Evolutionary conservation across 2,888 invertebrate species (phyloP).

Genomic region (Teleiodes luculella): DNA sequence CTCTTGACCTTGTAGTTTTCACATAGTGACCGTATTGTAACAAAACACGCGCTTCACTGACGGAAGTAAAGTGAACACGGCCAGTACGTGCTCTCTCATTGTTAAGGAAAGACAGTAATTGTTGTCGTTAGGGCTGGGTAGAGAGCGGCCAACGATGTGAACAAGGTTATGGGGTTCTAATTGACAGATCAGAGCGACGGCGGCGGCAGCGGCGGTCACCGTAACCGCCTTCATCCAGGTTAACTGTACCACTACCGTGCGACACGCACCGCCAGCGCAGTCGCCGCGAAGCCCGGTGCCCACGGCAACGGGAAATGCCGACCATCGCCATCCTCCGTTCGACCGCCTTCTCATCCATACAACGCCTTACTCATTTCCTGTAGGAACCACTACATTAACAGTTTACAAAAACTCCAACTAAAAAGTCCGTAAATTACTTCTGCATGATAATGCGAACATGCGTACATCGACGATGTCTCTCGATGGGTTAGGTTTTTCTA

Average conservation of each 20-base stretch:
- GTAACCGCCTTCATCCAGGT: slow-evolving; percentile 57
- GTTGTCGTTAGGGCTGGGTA: slow-evolving; percentile 42
- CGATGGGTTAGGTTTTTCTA: slow-evolving; percentile 36
- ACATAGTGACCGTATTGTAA: slow-evolving; percentile 23
- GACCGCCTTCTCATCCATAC: slow-evolving; percentile 38
- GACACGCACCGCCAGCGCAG: slow-evolving; percentile 47
- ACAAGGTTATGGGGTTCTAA: slow-evolving; percentile 63
- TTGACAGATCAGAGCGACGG: slow-evolving; percentile 61
- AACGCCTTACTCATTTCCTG: slow-evolving; percentile 53
- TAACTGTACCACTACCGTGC: slow-evolving; percentile 69
- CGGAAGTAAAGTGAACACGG: slow-evolving; percentile 26
- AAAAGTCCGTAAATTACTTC: too few species aligned
- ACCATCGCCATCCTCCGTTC: slow-evolving; percentile 32
- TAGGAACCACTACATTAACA: slow-evolving; percentile 49
- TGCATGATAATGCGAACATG: slow-evolving; percentile 31
- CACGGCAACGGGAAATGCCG: slow-evolving; percentile 62
- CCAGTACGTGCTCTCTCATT: slow-evolving; percentile 25
- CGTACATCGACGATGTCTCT: slow-evolving; percentile 39
- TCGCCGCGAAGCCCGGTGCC: slow-evolving; percentile 28
- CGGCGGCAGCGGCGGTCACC: slow-evolving; percentile 39
- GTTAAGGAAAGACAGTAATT: slow-evolving; percentile 32
- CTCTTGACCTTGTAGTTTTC: slow-evolving; percentile 34
- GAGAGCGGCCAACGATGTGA: slow-evolving; percentile 48
- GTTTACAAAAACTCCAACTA: slow-evolving; percentile 36
- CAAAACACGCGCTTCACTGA: slow-evolving; percentile 17